Evolutionary conservation across 2,888 invertebrate species (phyloP).

Genomic region (Acanthosepion esculentum): DNA sequence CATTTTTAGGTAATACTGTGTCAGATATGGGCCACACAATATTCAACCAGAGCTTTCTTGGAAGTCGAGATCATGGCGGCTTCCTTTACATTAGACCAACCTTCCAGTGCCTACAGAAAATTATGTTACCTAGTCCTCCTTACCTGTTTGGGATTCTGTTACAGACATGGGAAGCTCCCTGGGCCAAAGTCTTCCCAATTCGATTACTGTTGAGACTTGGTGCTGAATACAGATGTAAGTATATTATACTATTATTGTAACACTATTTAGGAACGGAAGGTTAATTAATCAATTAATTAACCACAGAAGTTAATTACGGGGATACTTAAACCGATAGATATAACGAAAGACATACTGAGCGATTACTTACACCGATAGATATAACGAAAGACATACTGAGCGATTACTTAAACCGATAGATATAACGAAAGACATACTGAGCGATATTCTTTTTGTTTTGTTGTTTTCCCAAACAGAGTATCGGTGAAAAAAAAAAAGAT

Average conservation of each 20-base stretch:
- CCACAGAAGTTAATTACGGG: too few species aligned
- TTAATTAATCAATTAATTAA: too few species aligned
- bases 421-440: too few species aligned
- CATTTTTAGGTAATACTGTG: slow-evolving; percentile 80
- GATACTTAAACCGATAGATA: too few species aligned
- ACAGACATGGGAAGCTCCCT: slow-evolving; percentile 87
- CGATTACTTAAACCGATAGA: too few species aligned
- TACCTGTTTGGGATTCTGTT: slow-evolving; percentile 86
- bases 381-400: too few species aligned
- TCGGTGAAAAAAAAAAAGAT: too few species aligned
- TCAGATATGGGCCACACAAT: slow-evolving; percentile 83
- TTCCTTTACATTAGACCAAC: slow-evolving; percentile 87
- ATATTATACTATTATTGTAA: background rate
- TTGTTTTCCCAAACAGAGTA: too few species aligned
- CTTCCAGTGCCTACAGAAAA: slow-evolving; percentile 86
- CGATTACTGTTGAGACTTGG: slow-evolving; percentile 86
- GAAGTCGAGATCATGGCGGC: slow-evolving; percentile 78
- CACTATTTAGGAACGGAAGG: too few species aligned
- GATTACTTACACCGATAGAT: too few species aligned
- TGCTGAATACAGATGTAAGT: slow-evolving; percentile 84
- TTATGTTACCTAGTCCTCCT: slow-evolving; percentile 84
- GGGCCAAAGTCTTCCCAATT: slow-evolving; percentile 85
- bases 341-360: too few species aligned
- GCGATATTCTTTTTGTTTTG: too few species aligned
- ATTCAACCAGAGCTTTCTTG: slow-evolving; percentile 77